A percentile compares a stretch with the other conserved stretches of the same genome.
Conservation (phyloP, 2,113 vertebrate genomes). For the Ifrita kowaldi region DNA sequence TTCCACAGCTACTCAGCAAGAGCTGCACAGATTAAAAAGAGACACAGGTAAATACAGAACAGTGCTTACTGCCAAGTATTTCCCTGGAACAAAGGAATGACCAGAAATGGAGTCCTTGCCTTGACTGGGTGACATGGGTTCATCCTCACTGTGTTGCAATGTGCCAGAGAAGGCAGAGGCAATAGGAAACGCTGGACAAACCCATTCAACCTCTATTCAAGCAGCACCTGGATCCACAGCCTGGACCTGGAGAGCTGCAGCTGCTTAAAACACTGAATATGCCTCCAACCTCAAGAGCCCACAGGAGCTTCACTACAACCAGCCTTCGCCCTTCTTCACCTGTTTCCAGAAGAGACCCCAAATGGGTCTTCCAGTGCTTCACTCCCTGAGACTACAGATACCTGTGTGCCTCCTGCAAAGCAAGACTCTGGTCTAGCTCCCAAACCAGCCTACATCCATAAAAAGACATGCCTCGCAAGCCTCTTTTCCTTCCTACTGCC, state of each 20-base stretch:
- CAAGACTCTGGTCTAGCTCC: not conserved
- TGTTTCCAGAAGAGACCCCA: not conserved
- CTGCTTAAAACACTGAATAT: not conserved
- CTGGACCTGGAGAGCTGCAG: not conserved
- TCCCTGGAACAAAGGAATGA: conserved; percentile 4
- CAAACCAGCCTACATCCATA: not conserved
- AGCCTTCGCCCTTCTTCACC: not conserved
- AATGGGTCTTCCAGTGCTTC: not conserved
- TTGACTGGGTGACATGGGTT: not conserved
- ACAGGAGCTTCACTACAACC: not conserved
- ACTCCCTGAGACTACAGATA: not conserved
- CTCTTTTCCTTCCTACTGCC: not conserved
- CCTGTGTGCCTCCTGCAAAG: not conserved
- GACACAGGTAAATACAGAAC: not conserved
- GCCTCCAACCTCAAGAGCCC: not conserved
- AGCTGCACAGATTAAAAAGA: not conserved
- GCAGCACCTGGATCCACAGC: not conserved
- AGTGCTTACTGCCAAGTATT: not conserved
- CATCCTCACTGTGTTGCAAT: accelerated
- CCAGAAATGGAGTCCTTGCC: not conserved
- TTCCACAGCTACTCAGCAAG: not conserved
- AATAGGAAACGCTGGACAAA: not conserved
- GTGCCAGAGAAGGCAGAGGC: not conserved
- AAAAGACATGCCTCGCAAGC: not conserved
- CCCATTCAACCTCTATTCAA: not conserved